phyloP scores from a whole-genome alignment of 2,797 vertebrate species.

The Tapirus indicus region DNA sequence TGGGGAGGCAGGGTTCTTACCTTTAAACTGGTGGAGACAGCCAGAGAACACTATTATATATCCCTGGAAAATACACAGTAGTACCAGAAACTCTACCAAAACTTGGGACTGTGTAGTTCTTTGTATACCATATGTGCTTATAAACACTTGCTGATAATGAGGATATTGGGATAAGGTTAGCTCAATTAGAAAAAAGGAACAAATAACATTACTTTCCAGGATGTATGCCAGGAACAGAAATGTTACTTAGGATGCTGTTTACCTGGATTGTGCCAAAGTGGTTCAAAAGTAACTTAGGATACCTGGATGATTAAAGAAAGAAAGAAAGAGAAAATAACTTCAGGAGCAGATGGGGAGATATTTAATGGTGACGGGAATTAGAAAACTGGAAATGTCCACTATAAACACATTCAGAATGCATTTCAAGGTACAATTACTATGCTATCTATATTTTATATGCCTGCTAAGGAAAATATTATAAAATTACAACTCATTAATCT shows the following conservation, averaged over 20 bases:
- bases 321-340: not conserved
- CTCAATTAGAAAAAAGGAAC: not conserved
- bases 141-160: not conserved
- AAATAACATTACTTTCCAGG: slow-evolving; percentile 36
- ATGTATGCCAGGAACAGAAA: slow-evolving; percentile 49
- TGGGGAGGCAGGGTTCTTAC: not conserved
- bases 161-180: not conserved
- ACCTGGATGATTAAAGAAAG: not conserved
- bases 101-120: not conserved
- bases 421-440: not conserved
- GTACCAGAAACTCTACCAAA: not conserved
- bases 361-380: slow-evolving; percentile 45
- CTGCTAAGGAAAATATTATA: slow-evolving; percentile 4
- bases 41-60: not conserved
- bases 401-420: slow-evolving; percentile 9
- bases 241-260: not conserved
- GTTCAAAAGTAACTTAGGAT: slow-evolving; percentile 41
- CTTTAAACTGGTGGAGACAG: not conserved
- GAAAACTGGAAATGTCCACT: not conserved
- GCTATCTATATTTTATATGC: not conserved
- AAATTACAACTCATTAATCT: slow-evolving; percentile 39
- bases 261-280: slow-evolving; percentile 33
- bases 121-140: not conserved
- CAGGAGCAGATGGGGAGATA: not conserved
- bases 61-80: not conserved